Conservation (phyloP, 2,113 vertebrate genomes). For the Toxotes chatareus region DNA sequence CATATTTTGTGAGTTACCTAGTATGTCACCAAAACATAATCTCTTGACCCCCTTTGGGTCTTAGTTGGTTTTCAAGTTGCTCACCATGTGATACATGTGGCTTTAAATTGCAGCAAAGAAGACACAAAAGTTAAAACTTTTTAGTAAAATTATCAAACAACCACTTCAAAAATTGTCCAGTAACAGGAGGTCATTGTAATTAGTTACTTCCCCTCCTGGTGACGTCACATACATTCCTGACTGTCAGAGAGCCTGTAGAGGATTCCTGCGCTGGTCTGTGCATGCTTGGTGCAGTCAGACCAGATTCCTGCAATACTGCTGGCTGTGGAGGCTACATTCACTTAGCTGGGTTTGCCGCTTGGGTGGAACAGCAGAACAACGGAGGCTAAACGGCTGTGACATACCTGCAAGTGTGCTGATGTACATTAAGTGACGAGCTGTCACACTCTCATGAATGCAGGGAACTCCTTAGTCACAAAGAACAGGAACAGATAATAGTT, state of each 20-base stretch:
- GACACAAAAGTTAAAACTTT: neutral
- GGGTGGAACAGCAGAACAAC: slow-evolving; percentile 56
- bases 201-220: slow-evolving; percentile 28
- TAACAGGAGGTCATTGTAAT: slow-evolving; percentile 2
- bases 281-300: slow-evolving; percentile 82
- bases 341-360: slow-evolving; percentile 52
- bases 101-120: slow-evolving; percentile 11
- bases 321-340: slow-evolving; percentile 55
- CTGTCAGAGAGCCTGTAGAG: slow-evolving; percentile 60
- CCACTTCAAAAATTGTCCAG: neutral
- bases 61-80: neutral
- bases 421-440: neutral
- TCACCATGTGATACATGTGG: neutral
- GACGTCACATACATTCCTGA: slow-evolving; percentile 80
- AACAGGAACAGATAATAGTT: neutral
- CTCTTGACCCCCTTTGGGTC: neutral
- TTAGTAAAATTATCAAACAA: neutral
- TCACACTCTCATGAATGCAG: neutral
- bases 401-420: slow-evolving; percentile 51
- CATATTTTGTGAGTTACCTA: neutral
- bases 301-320: slow-evolving; percentile 75
- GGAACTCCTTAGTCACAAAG: slow-evolving; percentile 24
- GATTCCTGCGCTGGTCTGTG: slow-evolving; percentile 84
- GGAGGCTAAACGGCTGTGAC: slow-evolving; percentile 53
- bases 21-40: neutral